Evolutionary conservation across 2,113 vertebrate species (phyloP), one percentile per base, ranked within the genome.

Genomic region (Gadus macrocephalus): DNA sequence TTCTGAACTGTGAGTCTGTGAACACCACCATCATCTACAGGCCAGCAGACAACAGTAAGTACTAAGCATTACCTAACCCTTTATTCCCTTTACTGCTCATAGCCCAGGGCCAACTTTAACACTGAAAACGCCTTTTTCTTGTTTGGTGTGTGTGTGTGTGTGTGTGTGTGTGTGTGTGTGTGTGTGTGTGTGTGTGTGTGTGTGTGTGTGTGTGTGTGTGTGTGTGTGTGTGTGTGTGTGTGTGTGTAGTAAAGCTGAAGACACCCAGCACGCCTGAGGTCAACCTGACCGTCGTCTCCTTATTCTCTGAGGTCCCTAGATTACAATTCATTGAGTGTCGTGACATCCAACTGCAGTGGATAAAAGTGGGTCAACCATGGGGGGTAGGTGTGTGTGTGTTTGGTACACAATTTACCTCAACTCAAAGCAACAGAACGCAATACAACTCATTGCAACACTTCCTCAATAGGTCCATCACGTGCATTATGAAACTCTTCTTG

Each of bases 171-270:
- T 20, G 20, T 20, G 20, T 20, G 20, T 20, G 20, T 20, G 20
- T 20, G 20, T 20, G 20, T 20, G 20, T 20, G 20, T 20, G 20
- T 20, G 20, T 20, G 20, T 20, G 20, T 20, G 1, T 1, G 20
- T 20, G 20, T 20, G 20, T 20, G 20, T 20, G 20, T 20, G 20
- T 1, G 20, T 20, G 20, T 5, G 61, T 28, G 61, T 14, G 60
- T 5, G 61, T 28, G 61, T 14, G 60, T 61, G 59, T 61, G 59
- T 62, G 60, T 22, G 60, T 62, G 60, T 62, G 60, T 22, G 19
- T 53, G 19, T 22, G 19, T 49, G 64, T 66, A 90, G 88, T 87
- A 42, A 90, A 86, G 53, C 15, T 86, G 65, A 17, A 68, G n/a
- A 77, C 75, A 15, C 83, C 84, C 0, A 38, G 6, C 11, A 53